These are phyloP conservation scores for Aspidiotus rigidus DNA, from an alignment of 2,888 invertebrate genomes.

Conservation along the genomic window DNA sequence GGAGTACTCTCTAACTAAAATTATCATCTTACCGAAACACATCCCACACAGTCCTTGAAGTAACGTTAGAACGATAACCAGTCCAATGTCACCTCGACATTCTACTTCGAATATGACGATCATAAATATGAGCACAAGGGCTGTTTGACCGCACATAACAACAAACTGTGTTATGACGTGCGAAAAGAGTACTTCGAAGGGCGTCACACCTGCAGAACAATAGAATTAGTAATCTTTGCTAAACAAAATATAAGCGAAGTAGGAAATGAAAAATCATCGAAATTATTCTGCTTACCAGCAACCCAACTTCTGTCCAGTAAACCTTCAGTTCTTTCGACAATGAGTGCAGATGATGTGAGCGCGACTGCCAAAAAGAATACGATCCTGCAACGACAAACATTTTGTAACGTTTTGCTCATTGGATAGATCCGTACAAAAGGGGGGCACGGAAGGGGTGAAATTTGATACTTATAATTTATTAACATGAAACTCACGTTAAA, in stretches of 20 bases:
- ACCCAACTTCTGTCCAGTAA: conserved; percentile 87
- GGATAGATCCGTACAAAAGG: too few relatives aligned
- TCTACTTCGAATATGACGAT: conserved; percentile 82
- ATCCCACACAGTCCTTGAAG: conserved; percentile 89
- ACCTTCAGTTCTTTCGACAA: conserved; percentile 85
- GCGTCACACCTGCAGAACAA: conserved; percentile 60
- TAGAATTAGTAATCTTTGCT: neutral
- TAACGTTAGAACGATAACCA: conserved; percentile 75
- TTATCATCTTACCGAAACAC: conserved; percentile 82
- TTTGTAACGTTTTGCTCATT: too few relatives aligned
- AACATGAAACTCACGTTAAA: conserved; percentile 66
- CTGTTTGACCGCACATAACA: conserved; percentile 89
- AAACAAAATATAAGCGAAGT: neutral
- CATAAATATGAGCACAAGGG: conserved; percentile 83
- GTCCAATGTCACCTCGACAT: conserved; percentile 75
- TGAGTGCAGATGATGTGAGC: conserved; percentile 80
- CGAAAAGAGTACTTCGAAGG: conserved; percentile 83
- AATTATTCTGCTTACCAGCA: conserved; percentile 50
- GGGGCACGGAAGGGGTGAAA: too few relatives aligned
- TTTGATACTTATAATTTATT: too few relatives aligned
- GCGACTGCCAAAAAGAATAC: conserved; percentile 95
- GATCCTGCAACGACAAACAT: conserved; percentile 53
- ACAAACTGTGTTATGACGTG: conserved; percentile 91
- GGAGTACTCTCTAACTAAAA: neutral
- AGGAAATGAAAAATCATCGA: neutral